Evolutionary conservation across 2,113 vertebrate genomes (phyloP).

Genomic region (Stegostoma tigrinum): DNA sequence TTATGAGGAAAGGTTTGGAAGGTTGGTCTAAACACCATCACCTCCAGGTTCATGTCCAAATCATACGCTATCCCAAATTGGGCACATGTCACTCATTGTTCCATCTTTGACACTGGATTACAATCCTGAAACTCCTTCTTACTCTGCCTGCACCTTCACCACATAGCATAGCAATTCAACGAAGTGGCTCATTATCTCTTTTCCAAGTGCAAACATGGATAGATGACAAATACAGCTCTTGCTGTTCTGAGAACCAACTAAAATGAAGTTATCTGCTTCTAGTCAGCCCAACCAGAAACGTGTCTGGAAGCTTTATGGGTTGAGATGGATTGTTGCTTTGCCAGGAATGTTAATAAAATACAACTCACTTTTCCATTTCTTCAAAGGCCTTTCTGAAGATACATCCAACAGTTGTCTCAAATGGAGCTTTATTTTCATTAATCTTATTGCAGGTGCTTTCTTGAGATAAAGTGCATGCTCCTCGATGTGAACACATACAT

Average conservation of each 20-base stretch:
- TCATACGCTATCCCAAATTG: background rate
- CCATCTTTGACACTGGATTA: background rate
- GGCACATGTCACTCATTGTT: too few relatives aligned
- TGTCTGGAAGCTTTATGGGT: background rate
- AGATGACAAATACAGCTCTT: background rate
- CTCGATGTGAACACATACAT: background rate
- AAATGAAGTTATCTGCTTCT: background rate
- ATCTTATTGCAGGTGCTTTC: background rate
- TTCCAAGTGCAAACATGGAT: background rate
- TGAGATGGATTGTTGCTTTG: background rate
- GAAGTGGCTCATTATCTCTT: background rate
- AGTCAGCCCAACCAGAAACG: background rate
- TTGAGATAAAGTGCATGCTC: background rate
- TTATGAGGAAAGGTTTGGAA: background rate
- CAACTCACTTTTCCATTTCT: background rate
- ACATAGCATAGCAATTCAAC: background rate
- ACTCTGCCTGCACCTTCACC: background rate
- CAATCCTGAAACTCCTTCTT: background rate
- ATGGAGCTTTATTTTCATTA: background rate
- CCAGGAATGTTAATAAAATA: background rate
- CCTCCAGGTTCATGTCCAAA: background rate
- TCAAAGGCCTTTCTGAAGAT: background rate
- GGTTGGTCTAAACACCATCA: background rate
- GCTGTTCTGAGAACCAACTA: background rate
- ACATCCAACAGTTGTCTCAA: background rate